phyloP scores from a whole-genome alignment of 2,888 invertebrate genomes.

The Aphrophora alni region DNA sequence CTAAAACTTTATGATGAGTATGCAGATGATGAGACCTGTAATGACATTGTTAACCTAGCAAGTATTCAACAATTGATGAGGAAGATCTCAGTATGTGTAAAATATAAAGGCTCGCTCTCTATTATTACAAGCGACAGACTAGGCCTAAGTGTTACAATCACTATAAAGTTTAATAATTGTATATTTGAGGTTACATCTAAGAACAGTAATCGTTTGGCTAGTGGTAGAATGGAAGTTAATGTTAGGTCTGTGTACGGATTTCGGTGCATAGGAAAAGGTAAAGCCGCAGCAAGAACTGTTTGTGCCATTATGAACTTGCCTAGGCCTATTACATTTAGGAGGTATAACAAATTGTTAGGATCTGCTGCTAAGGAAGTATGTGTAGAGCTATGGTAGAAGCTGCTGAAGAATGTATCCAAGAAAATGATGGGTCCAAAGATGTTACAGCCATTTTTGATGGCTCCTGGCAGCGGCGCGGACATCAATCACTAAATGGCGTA shows the following conservation, averaged over 20 bases:
- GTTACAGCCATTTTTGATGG: too few relatives aligned
- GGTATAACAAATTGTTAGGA: too few relatives aligned
- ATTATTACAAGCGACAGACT: not conserved
- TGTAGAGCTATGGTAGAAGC: too few relatives aligned
- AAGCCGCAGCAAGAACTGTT: not conserved
- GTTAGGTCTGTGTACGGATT: not conserved
- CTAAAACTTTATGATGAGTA: too few relatives aligned
- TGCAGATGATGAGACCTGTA: too few relatives aligned
- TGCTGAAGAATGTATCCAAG: too few relatives aligned
- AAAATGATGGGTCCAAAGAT: too few relatives aligned
- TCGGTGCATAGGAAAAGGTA: slow-evolving; percentile 16
- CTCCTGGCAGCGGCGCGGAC: too few relatives aligned
- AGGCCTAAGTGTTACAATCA: not conserved
- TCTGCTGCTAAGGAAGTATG: too few relatives aligned
- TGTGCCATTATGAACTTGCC: slow-evolving; percentile 11
- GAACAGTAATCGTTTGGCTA: not conserved
- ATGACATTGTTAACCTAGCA: slow-evolving; percentile 10
- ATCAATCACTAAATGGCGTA: slow-evolving; percentile 30
- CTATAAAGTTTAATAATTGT: slow-evolving; percentile 12
- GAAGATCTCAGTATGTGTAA: not conserved
- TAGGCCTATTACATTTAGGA: too few relatives aligned
- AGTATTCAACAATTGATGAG: not conserved
- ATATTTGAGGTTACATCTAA: not conserved
- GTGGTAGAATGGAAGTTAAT: not conserved
- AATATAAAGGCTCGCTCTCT: not conserved